Evolutionary conservation across 64 coral and sea anemone genomes (phyloP).

Genomic region (Actinia equina): DNA sequence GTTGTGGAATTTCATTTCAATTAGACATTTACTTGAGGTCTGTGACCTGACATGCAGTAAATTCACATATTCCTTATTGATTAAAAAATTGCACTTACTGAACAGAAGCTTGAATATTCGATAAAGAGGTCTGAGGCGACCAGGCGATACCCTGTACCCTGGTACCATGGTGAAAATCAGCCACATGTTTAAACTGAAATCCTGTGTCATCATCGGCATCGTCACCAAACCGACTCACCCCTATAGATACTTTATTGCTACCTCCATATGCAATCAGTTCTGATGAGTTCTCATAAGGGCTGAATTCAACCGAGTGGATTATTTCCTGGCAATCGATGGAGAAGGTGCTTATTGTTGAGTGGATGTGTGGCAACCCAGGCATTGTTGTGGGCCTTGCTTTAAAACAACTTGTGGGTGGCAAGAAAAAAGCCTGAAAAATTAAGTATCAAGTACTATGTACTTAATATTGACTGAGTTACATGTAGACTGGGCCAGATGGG

Average conservation of each 20-base stretch:
- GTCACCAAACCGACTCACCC: conserved; percentile 77
- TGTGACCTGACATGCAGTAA: no score
- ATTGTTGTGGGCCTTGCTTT: background rate
- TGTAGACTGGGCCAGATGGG: no score
- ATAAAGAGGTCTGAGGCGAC: conserved; percentile 77
- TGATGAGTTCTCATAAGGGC: conserved; percentile 72
- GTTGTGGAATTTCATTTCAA: no score
- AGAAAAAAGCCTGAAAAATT: background rate
- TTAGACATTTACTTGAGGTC: no score
- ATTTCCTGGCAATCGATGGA: conserved; percentile 82
- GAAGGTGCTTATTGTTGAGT: conserved; percentile 61
- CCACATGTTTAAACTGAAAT: conserved; percentile 86
- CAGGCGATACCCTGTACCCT: conserved; percentile 72
- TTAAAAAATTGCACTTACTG: conserved; percentile 55
- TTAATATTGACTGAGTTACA: no score
- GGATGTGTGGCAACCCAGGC: background rate
- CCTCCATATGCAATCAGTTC: conserved; percentile 90
- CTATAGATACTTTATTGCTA: conserved; percentile 62
- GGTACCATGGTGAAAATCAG: conserved; percentile 89
- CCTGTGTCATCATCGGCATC: conserved; percentile 57
- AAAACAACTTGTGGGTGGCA: background rate
- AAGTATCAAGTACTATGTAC: no score
- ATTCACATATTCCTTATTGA: no score
- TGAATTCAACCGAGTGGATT: conserved; percentile 82
- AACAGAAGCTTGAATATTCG: conserved; percentile 61